Percentiles rank a stretch among this genome's conserved stretches.
Conservation (phyloP, 2,797 vertebrate species). For the Peromyscus aztecus region DNA sequence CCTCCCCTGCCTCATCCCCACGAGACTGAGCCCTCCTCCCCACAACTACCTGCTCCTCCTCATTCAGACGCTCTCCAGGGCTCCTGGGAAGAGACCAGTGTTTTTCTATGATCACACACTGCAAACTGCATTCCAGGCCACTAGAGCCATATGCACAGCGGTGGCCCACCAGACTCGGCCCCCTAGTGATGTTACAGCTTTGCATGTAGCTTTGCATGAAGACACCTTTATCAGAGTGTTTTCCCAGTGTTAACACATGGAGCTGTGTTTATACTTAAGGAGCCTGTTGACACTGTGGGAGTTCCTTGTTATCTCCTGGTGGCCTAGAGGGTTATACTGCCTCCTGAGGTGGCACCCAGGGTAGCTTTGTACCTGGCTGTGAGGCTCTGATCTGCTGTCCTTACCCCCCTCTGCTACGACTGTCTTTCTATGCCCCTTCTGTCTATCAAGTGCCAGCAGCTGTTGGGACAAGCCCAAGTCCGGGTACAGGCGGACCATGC, state of each 20-base stretch:
- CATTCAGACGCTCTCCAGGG: background rate
- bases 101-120: background rate
- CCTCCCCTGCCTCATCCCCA: background rate
- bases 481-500: background rate
- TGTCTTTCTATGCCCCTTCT: background rate
- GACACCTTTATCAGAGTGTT: background rate
- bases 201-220: too few species aligned
- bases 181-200: background rate
- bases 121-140: background rate
- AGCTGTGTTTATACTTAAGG: background rate
- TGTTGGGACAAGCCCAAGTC: too few species aligned
- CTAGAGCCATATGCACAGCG: background rate
- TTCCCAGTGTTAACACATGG: rapidly evolving
- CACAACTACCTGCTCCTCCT: background rate
- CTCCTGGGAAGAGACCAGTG: background rate
- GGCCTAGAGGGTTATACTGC: background rate
- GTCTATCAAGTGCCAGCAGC: background rate
- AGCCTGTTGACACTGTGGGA: background rate
- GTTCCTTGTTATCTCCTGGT: background rate
- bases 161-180: background rate
- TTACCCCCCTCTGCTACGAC: too few species aligned
- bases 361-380: background rate
- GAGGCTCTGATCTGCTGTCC: background rate
- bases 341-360: background rate
- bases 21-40: background rate